phyloP scores from a whole-genome alignment of 2,113 vertebrate genomes.

The Grus americana region DNA sequence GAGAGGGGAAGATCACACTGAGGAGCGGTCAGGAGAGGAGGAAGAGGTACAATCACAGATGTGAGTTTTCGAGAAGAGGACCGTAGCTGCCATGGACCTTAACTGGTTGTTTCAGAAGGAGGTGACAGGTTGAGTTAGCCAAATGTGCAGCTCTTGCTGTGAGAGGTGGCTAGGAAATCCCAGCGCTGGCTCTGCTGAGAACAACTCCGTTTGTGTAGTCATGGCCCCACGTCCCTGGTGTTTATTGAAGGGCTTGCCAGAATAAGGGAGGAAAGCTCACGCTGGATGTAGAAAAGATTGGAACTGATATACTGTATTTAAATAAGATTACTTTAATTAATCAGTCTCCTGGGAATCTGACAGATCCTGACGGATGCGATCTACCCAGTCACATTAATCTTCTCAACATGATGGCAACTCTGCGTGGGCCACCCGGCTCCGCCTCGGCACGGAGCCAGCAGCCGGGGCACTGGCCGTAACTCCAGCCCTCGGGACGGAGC shows the following conservation, averaged over 20 bases:
- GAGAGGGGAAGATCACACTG: neutral
- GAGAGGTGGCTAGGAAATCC: neutral
- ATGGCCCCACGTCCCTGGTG: neutral
- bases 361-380: neutral
- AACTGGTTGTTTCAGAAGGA: neutral
- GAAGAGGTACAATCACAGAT: neutral
- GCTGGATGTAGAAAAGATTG: neutral
- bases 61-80: neutral
- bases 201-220: neutral
- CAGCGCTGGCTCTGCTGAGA: neutral
- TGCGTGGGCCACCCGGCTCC: neutral
- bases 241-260: neutral
- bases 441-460: neutral
- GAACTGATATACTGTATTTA: neutral
- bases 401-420: neutral
- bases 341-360: neutral
- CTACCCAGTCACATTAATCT: neutral
- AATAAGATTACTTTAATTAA: slow-evolving; percentile 46
- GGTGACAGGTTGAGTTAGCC: neutral
- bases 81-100: neutral
- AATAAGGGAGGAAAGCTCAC: neutral
- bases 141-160: neutral
- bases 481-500: neutral
- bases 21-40: neutral
- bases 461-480: neutral